Evolutionary conservation across 2,888 invertebrate genomes (phyloP).

Genomic region (Pachliopta kotzebuea): DNA sequence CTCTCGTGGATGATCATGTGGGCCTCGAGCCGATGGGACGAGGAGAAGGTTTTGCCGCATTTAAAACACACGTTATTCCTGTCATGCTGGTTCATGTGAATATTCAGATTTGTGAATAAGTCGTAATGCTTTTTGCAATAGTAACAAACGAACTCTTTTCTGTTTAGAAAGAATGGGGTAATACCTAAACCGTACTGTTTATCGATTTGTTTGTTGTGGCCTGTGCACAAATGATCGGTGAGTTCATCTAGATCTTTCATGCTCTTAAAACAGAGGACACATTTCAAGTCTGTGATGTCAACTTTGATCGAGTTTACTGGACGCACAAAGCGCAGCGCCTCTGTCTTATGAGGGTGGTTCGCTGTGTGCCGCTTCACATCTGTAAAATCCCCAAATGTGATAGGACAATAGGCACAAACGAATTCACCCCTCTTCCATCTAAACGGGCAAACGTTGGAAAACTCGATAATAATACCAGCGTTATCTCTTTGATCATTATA

Average conservation of each 20-base stretch:
- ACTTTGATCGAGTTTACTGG: constrained; percentile 54
- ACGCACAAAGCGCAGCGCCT: constrained; percentile 49
- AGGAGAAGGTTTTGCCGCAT: constrained; percentile 65
- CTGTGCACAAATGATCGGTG: constrained; percentile 50
- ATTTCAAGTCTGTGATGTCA: constrained; percentile 58
- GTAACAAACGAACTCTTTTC: constrained; percentile 51
- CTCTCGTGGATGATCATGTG: constrained; percentile 56
- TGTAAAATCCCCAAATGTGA: constrained; percentile 56
- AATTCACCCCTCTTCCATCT: constrained; percentile 64
- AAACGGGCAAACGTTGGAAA: constrained; percentile 67
- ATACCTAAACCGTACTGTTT: constrained; percentile 54
- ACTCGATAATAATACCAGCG: constrained; percentile 63
- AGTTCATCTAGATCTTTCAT: constrained; percentile 49
- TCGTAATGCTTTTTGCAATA: constrained; percentile 55
- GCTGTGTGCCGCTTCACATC: constrained; percentile 50
- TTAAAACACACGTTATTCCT: constrained; percentile 64
- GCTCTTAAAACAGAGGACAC: constrained; percentile 50
- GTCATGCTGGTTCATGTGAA: constrained; percentile 65
- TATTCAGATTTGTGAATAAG: constrained; percentile 60
- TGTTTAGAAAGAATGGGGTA: constrained; percentile 52
- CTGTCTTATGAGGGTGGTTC: constrained; percentile 52
- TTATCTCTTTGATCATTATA: constrained; percentile 70
- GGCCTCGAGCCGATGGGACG: constrained; percentile 51
- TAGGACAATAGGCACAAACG: constrained; percentile 59
- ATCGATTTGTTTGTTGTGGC: constrained; percentile 54